A percentile compares a stretch with the other conserved stretches of the same genome.
These are phyloP conservation scores for Pristionchus pacificus DNA, from an alignment of 1,140 invertebrate species.

Conservation along the genomic window DNA sequence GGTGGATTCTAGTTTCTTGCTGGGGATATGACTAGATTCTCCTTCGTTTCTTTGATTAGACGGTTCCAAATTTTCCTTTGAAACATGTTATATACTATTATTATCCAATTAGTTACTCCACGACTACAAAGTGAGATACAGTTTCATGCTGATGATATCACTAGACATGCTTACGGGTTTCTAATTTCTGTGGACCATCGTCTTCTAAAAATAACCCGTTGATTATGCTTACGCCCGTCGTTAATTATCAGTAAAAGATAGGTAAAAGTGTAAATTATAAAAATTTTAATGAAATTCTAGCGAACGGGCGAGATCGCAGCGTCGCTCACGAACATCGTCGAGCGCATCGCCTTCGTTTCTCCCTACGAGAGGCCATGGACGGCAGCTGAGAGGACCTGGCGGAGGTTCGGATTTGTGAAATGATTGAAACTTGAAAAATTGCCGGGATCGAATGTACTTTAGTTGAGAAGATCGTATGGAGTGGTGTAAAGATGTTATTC, in stretches of 20 bases:
- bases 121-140: not conserved
- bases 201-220: not conserved
- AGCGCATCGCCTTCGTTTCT: conserved; percentile 54
- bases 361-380: conserved; percentile 52
- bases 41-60: no score
- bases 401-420: conserved; percentile 43
- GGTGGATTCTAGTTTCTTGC: no score
- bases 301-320: conserved; percentile 44
- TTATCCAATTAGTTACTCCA: no score
- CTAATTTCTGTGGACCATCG: not conserved
- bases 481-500: no score
- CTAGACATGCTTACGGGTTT: not conserved
- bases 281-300: no score
- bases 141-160: not conserved
- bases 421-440: conserved; percentile 6
- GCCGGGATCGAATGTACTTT: conserved; percentile 8
- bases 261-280: no score
- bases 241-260: no score
- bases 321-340: conserved; percentile 43
- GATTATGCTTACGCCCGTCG: not conserved
- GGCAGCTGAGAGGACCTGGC: conserved; percentile 48
- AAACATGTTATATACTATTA: no score
- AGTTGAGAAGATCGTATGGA: no score
- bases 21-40: no score
- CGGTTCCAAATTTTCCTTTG: no score